Evolutionary conservation across 2,797 vertebrate species (phyloP).

Genomic region (Pseudomugil tenellus): DNA sequence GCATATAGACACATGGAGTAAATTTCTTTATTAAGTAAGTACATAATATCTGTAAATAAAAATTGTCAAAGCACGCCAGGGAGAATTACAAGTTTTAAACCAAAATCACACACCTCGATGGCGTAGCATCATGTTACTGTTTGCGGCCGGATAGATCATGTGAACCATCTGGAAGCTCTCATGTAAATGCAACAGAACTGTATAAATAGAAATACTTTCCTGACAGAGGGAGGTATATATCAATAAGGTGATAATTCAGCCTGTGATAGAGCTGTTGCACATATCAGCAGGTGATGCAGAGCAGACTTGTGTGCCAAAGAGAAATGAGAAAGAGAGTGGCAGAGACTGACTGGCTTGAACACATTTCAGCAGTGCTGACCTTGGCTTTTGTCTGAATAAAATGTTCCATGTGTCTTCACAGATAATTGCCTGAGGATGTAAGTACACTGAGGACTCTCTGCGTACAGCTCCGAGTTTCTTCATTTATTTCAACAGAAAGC

Average conservation of each 20-base stretch:
- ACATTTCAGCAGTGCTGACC: slow-evolving; percentile 48
- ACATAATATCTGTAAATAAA: too few species aligned
- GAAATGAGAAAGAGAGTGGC: slow-evolving; percentile 33
- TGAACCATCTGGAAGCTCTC: background rate
- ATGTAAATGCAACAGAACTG: background rate
- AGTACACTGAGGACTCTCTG: slow-evolving; percentile 17
- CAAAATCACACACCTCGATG: background rate
- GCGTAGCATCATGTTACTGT: background rate
- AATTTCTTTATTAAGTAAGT: background rate
- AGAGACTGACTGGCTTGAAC: slow-evolving; percentile 48
- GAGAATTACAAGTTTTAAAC: background rate
- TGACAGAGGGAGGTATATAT: background rate
- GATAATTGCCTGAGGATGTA: slow-evolving; percentile 49
- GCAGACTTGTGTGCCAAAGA: slow-evolving; percentile 12
- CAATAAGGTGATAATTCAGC: slow-evolving; percentile 10
- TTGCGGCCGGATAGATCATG: background rate
- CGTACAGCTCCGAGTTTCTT: background rate
- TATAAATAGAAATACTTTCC: background rate
- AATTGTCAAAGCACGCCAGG: background rate
- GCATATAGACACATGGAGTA: background rate
- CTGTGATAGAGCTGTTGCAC: slow-evolving; percentile 5
- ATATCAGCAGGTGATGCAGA: background rate
- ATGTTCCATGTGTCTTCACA: slow-evolving; percentile 44
- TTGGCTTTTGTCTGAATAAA: slow-evolving; percentile 60
- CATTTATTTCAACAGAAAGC: slow-evolving; percentile 14